phyloP scores from a whole-genome alignment of 2,888 invertebrate genomes.

The Tanytarsus gracilentus region DNA sequence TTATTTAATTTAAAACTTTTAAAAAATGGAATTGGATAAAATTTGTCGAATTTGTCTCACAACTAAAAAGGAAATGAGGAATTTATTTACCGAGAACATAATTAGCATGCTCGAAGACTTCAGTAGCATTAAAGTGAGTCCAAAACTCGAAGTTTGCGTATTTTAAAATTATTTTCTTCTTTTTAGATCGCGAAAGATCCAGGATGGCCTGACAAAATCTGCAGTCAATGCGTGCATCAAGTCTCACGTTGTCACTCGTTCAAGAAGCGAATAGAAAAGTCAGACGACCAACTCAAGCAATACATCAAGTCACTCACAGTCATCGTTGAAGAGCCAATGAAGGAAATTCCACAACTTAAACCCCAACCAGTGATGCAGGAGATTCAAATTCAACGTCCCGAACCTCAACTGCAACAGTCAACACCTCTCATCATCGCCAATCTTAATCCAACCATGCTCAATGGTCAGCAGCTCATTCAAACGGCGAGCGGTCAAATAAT shows the following conservation, averaged over 20 bases:
- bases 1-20: no score
- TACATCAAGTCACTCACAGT: conserved; percentile 42
- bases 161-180: not conserved
- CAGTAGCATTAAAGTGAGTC: conserved; percentile 50
- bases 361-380: conserved; percentile 13
- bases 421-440: conserved; percentile 36
- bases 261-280: conserved; percentile 51
- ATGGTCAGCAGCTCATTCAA: conserved; percentile 37
- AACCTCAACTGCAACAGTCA: not conserved
- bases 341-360: conserved; percentile 31
- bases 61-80: conserved; percentile 56
- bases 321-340: conserved; percentile 37
- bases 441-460: conserved; percentile 39
- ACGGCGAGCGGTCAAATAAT: conserved; percentile 41
- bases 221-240: conserved; percentile 55
- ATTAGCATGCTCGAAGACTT: conserved; percentile 58
- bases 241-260: conserved; percentile 56
- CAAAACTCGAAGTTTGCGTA: not conserved
- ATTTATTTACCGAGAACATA: conserved; percentile 54
- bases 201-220: conserved; percentile 52
- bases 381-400: conserved; percentile 18
- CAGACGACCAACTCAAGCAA: conserved; percentile 49
- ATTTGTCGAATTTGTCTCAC: conserved; percentile 55
- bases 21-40: conserved; percentile 46
- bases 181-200: conserved; percentile 49